These are phyloP conservation scores for Phylloscopus trochilus DNA, from an alignment of 2,113 vertebrate genomes.

Conservation along the genomic window DNA sequence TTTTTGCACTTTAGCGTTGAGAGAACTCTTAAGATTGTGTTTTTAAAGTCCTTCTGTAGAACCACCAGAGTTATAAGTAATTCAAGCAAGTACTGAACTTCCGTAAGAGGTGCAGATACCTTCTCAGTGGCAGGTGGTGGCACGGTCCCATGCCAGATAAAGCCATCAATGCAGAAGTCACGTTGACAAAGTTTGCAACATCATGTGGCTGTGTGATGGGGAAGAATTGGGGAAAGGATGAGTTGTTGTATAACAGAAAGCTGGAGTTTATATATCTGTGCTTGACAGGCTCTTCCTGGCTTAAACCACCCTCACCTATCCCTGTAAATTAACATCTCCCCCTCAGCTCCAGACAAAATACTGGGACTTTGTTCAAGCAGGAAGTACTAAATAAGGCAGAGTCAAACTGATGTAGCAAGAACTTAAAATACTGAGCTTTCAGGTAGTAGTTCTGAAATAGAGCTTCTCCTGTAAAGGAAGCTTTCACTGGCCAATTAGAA, in stretches of 20 bases:
- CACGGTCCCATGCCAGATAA: accelerated
- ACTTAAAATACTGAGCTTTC: not conserved
- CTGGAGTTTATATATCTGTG: accelerated
- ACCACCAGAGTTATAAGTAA: not conserved
- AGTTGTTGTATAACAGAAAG: not conserved
- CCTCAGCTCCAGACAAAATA: not conserved
- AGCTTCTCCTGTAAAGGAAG: not conserved
- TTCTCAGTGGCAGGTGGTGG: not conserved
- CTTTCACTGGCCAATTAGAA: accelerated
- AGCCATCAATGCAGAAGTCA: not conserved
- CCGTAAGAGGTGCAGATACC: not conserved
- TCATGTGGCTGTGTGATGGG: not conserved
- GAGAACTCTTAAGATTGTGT: not conserved
- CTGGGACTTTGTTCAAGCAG: not conserved
- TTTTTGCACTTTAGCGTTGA: not conserved
- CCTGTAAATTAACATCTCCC: accelerated
- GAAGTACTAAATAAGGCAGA: not conserved
- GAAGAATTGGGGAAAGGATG: not conserved
- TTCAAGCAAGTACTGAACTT: not conserved
- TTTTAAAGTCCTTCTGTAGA: not conserved
- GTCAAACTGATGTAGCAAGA: not conserved
- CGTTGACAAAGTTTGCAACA: not conserved
- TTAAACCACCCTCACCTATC: not conserved
- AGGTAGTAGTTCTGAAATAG: not conserved
- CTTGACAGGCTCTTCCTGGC: not conserved